phyloP scores from a whole-genome alignment of 2,888 invertebrate species.

The Acrobasis repandana region DNA sequence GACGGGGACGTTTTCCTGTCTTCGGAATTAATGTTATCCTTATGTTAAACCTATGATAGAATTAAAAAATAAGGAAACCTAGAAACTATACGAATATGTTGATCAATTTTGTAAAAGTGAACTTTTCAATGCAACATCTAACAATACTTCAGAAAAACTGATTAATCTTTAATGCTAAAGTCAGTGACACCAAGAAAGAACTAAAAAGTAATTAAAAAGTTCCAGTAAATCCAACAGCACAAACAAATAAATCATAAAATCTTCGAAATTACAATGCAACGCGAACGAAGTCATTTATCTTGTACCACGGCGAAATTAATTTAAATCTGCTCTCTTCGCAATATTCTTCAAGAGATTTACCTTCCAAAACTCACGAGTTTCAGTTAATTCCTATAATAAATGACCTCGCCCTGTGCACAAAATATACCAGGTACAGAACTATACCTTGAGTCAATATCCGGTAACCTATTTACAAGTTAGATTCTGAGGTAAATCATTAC shows the following conservation, averaged over 20 bases:
- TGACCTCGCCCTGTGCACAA: not conserved
- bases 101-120: no score
- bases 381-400: slow-evolving; percentile 22
- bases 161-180: not conserved
- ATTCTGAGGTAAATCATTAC: no score
- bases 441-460: not conserved
- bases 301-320: slow-evolving; percentile 20
- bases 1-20: no score
- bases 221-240: slow-evolving; percentile 21
- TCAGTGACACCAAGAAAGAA: not conserved
- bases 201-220: slow-evolving; percentile 6
- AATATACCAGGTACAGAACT: not conserved
- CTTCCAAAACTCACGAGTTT: slow-evolving; percentile 17
- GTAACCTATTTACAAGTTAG: no score
- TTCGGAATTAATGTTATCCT: no score
- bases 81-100: no score
- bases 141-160: no score
- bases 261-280: slow-evolving; percentile 11
- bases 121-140: no score
- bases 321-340: slow-evolving; percentile 22
- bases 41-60: no score
- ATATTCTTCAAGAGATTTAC: slow-evolving; percentile 21
- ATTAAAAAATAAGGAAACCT: no score
- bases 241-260: slow-evolving; percentile 35
- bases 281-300: slow-evolving; percentile 18